Evolutionary conservation across 2,797 vertebrate species (phyloP).

Genomic region (Myiothlypis coronata): DNA sequence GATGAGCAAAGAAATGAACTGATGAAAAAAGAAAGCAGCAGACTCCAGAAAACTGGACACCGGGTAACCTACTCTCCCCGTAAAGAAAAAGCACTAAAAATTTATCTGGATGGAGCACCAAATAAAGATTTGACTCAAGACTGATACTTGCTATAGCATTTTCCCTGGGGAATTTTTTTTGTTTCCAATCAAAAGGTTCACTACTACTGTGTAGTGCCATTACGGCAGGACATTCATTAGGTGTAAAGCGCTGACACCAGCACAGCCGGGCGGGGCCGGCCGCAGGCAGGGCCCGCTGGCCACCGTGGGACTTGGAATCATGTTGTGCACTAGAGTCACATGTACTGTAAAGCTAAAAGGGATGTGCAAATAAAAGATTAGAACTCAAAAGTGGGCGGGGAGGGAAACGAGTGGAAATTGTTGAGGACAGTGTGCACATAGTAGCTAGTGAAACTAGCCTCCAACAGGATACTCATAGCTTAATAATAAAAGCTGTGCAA

Average conservation of each 20-base stretch:
- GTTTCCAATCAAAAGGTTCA: conserved; percentile 70
- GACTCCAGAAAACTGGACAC: conserved; percentile 97
- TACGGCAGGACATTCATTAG: conserved; percentile 74
- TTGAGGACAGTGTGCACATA: conserved; percentile 78
- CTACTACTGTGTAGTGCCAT: conserved; percentile 81
- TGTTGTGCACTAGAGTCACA: conserved; percentile 96
- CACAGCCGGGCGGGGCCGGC: conserved; percentile 79
- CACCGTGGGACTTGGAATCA: conserved; percentile 85
- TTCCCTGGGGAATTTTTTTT: conserved; percentile 70
- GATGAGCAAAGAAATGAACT: conserved; percentile 96
- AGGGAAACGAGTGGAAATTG: conserved; percentile 77
- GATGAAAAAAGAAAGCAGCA: conserved; percentile 98
- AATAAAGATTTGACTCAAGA: conserved; percentile 93
- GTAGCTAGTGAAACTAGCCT: conserved; percentile 79
- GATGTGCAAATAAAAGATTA: conserved; percentile 86
- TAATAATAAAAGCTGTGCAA: conserved; percentile 83
- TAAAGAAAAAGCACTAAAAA: conserved; percentile 99
- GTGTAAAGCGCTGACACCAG: conserved; percentile 84
- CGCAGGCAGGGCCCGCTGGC: conserved; percentile 69
- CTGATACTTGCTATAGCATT: conserved; percentile 79
- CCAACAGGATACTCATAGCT: conserved; percentile 79
- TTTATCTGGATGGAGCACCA: conserved; percentile 96
- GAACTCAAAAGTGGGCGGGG: conserved; percentile 73
- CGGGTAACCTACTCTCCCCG: conserved; percentile 97
- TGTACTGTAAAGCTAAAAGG: conserved; percentile 98